Base-by-base conservation (phyloP, 2,888 invertebrate genomes). In the Chesias legatella region DNA sequence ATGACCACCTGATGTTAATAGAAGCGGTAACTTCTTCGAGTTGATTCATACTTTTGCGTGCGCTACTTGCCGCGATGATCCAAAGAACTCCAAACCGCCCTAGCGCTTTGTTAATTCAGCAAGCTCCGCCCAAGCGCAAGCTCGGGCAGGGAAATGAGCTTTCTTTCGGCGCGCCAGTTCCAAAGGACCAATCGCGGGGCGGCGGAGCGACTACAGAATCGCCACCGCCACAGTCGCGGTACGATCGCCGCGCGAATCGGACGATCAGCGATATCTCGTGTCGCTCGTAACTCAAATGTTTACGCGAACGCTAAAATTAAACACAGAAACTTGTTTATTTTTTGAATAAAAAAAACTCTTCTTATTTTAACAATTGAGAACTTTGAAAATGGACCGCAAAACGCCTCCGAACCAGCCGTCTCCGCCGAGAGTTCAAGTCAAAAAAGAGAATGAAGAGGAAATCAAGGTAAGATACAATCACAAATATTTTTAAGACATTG, bases 361-460 rank as follows among this genome's bases (percentile, higher is more conserved):
- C 46, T 43, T 38, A 0, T 28, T 37, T 22, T 2, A n/a, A 23
- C 7, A 7, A 26, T 33, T 22, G 23, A 32, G 17, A 33, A 33
- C 23, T 36, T 34, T 11, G 34, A 51, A 30, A 42, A 91, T 91
- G 91, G 90, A 86, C 60, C 84, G 80, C 53, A 90, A 90, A 73
- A 80, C 88, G 23, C 79, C 89, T 13, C 48, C 69, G 11, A 71
- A 79, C 36, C 64, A 79, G 23, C 61, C 77, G 4, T 75, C 83
- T 40, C 81, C 86, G 17, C 79, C 80, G 6, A 75, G 78, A 48
- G 63, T 78, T 28, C 80, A 77, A 64, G 88, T 92, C 56, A 94
- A 94, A 78, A 93, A 93, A 77, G 93, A 94, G 73, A 86, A 90
- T 60, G 92, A 92, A 79, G 93, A 94, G 84, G 94, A 94, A 84